phyloP scores from a whole-genome alignment of 2,888 invertebrate species.

The Ochlodes sylvanus region DNA sequence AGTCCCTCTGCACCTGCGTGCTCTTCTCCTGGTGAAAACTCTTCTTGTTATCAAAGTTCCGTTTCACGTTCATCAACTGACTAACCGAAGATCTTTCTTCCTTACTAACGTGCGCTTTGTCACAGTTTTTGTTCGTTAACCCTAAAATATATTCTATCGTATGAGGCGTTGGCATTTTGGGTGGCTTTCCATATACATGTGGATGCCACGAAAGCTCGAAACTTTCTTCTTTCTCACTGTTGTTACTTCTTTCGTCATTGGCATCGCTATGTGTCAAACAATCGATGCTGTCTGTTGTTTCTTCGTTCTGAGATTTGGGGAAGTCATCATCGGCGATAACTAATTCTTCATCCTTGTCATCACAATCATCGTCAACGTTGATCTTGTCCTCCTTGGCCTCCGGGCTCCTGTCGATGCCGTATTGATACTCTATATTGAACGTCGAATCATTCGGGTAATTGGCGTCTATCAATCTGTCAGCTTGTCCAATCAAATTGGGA shows the following conservation, averaged over 20 bases:
- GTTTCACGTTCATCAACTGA: slow-evolving; percentile 70
- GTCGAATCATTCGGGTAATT: slow-evolving; percentile 49
- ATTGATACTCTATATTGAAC: slow-evolving; percentile 47
- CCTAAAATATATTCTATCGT: slow-evolving; percentile 95
- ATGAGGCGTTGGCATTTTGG: slow-evolving; percentile 93
- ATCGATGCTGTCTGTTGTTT: slow-evolving; percentile 19
- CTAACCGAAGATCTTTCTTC: slow-evolving; percentile 55
- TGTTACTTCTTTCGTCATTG: slow-evolving; percentile 44
- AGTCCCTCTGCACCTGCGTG: slow-evolving; percentile 74
- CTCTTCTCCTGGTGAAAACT: slow-evolving; percentile 54
- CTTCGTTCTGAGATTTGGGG: slow-evolving; percentile 46
- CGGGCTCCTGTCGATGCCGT: slow-evolving; percentile 56
- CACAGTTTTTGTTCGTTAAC: slow-evolving; percentile 56
- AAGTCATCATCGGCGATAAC: slow-evolving; percentile 57
- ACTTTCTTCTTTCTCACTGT: slow-evolving; percentile 53
- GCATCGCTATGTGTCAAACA: slow-evolving; percentile 27
- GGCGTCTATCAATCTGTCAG: slow-evolving; percentile 56
- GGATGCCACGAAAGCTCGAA: slow-evolving; percentile 91
- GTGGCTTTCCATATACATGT: slow-evolving; percentile 94
- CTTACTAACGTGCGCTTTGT: slow-evolving; percentile 49
- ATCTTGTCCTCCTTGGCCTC: slow-evolving; percentile 61
- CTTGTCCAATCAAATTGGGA: slow-evolving; percentile 60
- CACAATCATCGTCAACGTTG: slow-evolving; percentile 59
- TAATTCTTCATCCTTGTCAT: slow-evolving; percentile 62
- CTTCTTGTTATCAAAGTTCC: slow-evolving; percentile 63